phyloP scores from a whole-genome alignment of 2,888 invertebrate genomes.

The Ceramica pisi region DNA sequence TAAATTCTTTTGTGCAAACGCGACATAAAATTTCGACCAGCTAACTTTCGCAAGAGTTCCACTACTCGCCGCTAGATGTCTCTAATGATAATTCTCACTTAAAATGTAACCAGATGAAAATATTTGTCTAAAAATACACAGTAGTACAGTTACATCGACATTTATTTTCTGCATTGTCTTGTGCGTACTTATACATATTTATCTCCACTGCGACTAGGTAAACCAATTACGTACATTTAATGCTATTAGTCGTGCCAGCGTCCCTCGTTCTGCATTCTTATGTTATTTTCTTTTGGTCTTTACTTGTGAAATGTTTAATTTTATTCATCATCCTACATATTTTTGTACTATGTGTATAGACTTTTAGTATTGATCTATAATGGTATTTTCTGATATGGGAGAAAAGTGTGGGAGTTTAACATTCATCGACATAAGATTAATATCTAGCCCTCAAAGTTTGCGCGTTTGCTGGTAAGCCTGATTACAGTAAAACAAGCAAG shows the following conservation, averaged over 20 bases:
- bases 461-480: slow-evolving; percentile 76
- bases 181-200: slow-evolving; percentile 43
- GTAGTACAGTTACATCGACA: slow-evolving; percentile 19
- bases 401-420: slow-evolving; percentile 73
- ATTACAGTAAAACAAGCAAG: slow-evolving; percentile 20
- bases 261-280: slow-evolving; percentile 68
- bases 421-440: slow-evolving; percentile 58
- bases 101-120: slow-evolving; percentile 6
- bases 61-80: slow-evolving; percentile 68
- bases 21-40: slow-evolving; percentile 25
- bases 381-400: slow-evolving; percentile 60
- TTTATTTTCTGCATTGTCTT: slow-evolving; percentile 52
- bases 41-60: slow-evolving; percentile 51
- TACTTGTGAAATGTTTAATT: slow-evolving; percentile 43
- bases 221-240: slow-evolving; percentile 83
- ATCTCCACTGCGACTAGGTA: slow-evolving; percentile 69
- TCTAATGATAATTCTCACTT: slow-evolving; percentile 27
- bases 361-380: slow-evolving; percentile 26
- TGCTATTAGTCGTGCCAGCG: slow-evolving; percentile 78
- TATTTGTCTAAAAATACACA: slow-evolving; percentile 24
- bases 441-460: slow-evolving; percentile 64
- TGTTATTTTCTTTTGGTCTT: slow-evolving; percentile 61
- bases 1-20: slow-evolving; percentile 47
- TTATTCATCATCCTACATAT: background rate
- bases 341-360: background rate